Evolutionary conservation across 2,797 vertebrate species (phyloP).

Genomic region (Falco rusticolus): DNA sequence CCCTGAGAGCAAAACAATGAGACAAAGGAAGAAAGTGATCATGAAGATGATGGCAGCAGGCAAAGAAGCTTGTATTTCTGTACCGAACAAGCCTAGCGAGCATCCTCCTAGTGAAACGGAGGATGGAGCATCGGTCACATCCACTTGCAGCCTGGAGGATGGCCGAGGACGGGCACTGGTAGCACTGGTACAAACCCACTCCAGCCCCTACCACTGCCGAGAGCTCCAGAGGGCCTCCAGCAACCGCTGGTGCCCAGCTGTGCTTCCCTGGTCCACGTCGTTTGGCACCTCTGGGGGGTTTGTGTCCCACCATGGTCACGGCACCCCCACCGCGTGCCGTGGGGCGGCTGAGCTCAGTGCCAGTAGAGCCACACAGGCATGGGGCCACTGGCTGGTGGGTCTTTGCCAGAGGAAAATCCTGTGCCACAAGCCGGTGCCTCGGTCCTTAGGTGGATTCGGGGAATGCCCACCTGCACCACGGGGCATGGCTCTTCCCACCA

Average conservation of each 20-base stretch:
- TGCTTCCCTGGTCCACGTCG: neutral
- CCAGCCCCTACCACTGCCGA: neutral
- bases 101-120: neutral
- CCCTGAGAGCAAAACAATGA: constrained; percentile 84
- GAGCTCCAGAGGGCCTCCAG: neutral
- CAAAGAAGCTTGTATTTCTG: neutral
- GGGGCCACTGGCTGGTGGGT: accelerated
- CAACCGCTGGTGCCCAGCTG: neutral
- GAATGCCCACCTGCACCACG: neutral
- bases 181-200: neutral
- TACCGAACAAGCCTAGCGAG: neutral
- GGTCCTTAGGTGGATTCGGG: accelerated
- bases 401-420: neutral
- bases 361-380: neutral
- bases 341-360: neutral
- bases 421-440: neutral
- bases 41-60: constrained; percentile 21
- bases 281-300: neutral
- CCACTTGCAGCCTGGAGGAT: neutral
- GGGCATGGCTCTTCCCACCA: neutral
- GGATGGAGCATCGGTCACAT: neutral
- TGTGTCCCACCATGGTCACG: accelerated
- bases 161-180: neutral
- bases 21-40: constrained; percentile 65
- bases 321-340: neutral